Conservation (phyloP, 2,888 invertebrate genomes). For the Pyrocoelia pectoralis region DNA sequence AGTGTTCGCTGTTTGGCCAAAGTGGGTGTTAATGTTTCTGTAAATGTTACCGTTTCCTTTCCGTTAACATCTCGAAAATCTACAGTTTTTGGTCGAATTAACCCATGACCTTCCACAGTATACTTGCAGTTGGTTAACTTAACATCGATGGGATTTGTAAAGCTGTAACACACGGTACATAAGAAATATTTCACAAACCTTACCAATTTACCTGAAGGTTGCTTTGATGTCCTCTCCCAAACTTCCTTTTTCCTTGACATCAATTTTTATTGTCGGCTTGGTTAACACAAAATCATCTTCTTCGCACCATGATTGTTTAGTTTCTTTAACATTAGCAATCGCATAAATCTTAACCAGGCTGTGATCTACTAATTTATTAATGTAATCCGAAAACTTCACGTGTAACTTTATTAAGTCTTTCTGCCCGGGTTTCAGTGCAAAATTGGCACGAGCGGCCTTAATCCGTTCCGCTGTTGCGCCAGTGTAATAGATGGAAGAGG, state of each 20-base stretch:
- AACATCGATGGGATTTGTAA: conserved; percentile 72
- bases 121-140: conserved; percentile 73
- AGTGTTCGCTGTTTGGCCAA: conserved; percentile 69
- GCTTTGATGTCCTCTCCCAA: conserved; percentile 65
- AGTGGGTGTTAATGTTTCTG: conserved; percentile 67
- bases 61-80: conserved; percentile 70
- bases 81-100: conserved; percentile 68
- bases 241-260: conserved; percentile 66
- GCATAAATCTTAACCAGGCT: conserved; percentile 76
- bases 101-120: conserved; percentile 74
- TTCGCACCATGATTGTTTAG: conserved; percentile 76
- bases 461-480: conserved; percentile 72
- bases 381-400: conserved; percentile 72
- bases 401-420: conserved; percentile 70
- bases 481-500: conserved; percentile 73
- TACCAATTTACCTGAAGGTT: conserved; percentile 57
- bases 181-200: not conserved
- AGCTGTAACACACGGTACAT: conserved; percentile 54
- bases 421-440: conserved; percentile 68
- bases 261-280: conserved; percentile 72
- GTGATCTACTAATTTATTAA: conserved; percentile 75
- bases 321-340: conserved; percentile 76
- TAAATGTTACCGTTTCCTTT: conserved; percentile 68
- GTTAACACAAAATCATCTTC: conserved; percentile 76
- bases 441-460: conserved; percentile 68